Conservation (phyloP, 2,113 vertebrate species). For the Ciconia maguari region DNA sequence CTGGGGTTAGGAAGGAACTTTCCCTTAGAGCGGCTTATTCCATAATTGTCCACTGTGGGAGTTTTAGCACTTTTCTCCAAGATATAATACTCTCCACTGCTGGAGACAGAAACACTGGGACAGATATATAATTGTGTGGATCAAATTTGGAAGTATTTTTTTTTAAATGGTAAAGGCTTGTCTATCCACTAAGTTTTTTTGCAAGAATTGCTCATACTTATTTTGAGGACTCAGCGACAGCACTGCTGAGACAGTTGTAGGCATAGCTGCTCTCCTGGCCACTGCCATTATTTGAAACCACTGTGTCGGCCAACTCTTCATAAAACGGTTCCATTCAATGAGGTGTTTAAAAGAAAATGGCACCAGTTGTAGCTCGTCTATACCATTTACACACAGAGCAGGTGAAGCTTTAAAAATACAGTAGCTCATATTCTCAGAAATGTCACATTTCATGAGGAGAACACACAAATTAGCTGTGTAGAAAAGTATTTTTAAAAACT, state of each 20-base stretch:
- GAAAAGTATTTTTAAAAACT: neutral
- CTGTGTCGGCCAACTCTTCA: neutral
- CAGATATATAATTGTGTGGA: neutral
- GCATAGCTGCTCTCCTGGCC: neutral
- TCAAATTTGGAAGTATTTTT: neutral
- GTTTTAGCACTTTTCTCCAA: constrained; percentile 27
- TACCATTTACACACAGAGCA: neutral
- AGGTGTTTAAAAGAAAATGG: neutral
- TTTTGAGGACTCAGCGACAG: neutral
- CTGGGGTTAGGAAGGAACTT: neutral
- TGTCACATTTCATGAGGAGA: neutral
- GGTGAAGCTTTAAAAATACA: neutral
- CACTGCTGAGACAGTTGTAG: neutral
- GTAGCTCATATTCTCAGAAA: neutral
- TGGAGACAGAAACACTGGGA: constrained; percentile 13
- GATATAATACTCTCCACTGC: constrained; percentile 53
- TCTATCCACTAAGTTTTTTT: neutral
- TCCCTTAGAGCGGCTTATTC: constrained; percentile 36
- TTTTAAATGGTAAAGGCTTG: neutral
- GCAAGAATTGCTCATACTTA: neutral
- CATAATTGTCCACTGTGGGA: constrained; percentile 61
- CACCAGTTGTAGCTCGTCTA: neutral
- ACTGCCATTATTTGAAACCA: neutral
- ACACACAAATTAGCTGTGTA: neutral
- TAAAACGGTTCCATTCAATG: neutral